phyloP scores from a whole-genome alignment of 92 coral and sea anemone genomes.

The Ricordea florida region DNA sequence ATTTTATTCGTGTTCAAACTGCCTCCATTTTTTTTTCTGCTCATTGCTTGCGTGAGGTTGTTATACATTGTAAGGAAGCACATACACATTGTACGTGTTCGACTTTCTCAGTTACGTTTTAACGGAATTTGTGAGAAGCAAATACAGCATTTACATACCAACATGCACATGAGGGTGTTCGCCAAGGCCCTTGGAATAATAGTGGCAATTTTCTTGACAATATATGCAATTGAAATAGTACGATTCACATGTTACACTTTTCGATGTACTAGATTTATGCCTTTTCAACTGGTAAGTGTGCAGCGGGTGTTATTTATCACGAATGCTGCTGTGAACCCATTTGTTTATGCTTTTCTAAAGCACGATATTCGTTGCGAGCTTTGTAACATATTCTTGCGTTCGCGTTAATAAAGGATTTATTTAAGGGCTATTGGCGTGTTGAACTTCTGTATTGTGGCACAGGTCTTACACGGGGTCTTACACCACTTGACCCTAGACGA shows the following conservation, averaged over 20 bases:
- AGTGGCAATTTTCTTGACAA: not conserved
- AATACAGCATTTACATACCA: not conserved
- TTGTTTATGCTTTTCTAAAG: not conserved
- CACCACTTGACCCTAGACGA: no score
- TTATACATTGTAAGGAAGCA: not conserved
- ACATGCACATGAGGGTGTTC: not conserved
- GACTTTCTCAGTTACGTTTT: not conserved
- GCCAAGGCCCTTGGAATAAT: conserved; percentile 4
- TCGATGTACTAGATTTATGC: not conserved
- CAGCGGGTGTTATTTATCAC: not conserved
- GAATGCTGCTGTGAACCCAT: conserved; percentile 1
- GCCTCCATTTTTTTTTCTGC: not conserved
- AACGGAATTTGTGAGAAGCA: not conserved
- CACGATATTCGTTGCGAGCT: not conserved
- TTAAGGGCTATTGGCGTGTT: no score
- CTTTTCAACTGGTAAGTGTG: not conserved
- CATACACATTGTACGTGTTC: not conserved
- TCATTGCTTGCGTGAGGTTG: not conserved
- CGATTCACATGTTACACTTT: not conserved
- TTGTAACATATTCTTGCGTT: no score
- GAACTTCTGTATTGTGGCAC: no score
- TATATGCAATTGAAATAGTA: not conserved
- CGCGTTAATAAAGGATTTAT: no score
- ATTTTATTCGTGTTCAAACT: not conserved
- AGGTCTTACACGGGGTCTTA: no score